Percentiles rank a stretch among this genome's conserved stretches.
Evolutionary conservation across 2,113 vertebrate genomes (phyloP).

Genomic region (Odontophorus gujanensis): DNA sequence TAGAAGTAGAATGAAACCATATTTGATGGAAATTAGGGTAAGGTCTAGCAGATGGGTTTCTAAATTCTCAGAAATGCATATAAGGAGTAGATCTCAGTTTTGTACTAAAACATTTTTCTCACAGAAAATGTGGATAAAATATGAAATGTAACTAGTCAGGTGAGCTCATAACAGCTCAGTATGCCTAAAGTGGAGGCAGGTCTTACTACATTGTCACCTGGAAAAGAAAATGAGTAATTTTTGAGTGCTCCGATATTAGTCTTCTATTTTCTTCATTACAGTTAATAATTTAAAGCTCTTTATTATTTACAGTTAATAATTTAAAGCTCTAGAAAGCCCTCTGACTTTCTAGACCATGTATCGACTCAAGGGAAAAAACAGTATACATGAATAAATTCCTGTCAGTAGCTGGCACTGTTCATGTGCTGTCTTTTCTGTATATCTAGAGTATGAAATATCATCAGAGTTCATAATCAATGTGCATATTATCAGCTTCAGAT

Average conservation of each 20-base stretch:
- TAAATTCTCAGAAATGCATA: background rate
- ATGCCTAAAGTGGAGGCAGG: background rate
- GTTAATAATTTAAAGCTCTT: background rate
- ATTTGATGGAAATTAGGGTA: background rate
- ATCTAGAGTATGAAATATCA: background rate
- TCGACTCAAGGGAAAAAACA: background rate
- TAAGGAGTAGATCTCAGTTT: background rate
- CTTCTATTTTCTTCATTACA: background rate
- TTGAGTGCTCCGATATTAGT: background rate
- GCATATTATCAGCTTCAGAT: background rate
- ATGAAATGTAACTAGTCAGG: background rate
- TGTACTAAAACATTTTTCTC: background rate
- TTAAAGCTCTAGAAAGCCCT: background rate
- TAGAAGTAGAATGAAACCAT: background rate
- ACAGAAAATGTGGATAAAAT: background rate
- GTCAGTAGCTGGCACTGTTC: background rate
- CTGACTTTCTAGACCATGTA: background rate
- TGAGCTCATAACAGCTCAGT: background rate
- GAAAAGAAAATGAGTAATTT: background rate
- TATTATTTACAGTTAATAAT: background rate
- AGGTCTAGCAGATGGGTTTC: fast-evolving
- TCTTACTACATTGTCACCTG: background rate
- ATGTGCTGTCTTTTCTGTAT: background rate
- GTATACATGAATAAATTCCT: fast-evolving
- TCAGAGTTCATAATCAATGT: fast-evolving